phyloP scores from a whole-genome alignment of 1,140 invertebrate species.

The Saccostrea echinata region DNA sequence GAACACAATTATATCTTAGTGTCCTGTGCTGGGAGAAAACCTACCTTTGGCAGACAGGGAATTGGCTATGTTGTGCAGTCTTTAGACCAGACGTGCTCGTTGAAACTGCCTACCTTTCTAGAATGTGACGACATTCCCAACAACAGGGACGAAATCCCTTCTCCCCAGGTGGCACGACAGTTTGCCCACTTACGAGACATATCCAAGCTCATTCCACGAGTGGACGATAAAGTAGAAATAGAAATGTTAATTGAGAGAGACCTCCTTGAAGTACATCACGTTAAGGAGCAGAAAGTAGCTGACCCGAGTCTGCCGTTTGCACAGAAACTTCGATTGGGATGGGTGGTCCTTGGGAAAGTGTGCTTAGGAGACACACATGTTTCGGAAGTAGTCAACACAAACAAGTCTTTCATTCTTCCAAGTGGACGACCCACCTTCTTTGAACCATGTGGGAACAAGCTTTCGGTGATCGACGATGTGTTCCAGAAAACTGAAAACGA shows the following conservation, averaged over 20 bases:
- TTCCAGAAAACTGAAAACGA: slow-evolving; percentile 50
- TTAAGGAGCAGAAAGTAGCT: slow-evolving; percentile 48
- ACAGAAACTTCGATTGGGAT: slow-evolving; percentile 57
- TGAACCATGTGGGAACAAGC: slow-evolving; percentile 49
- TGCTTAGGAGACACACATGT: too few species aligned
- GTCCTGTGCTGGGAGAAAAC: slow-evolving; percentile 45
- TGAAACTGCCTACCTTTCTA: too few species aligned
- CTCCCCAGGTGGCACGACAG: slow-evolving; percentile 36
- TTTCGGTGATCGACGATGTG: slow-evolving; percentile 29
- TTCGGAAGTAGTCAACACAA: too few species aligned
- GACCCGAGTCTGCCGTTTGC: slow-evolving; percentile 49
- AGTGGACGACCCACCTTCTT: slow-evolving; percentile 31
- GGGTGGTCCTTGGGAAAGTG: too few species aligned
- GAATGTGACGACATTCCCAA: too few species aligned
- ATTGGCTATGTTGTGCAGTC: too few species aligned
- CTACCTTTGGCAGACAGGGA: too few species aligned
- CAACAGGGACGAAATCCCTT: too few species aligned
- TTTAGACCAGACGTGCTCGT: too few species aligned
- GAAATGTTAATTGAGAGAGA: too few species aligned
- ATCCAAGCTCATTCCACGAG: slow-evolving; percentile 20
- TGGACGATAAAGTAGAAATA: slow-evolving; percentile 41
- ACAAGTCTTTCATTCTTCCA: slow-evolving; percentile 39
- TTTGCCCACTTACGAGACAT: slow-evolving; percentile 47
- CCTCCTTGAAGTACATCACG: slow-evolving; percentile 53
- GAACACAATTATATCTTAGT: slow-evolving; percentile 42